Evolutionary conservation across 2,888 invertebrate genomes (phyloP).

Genomic region (Saturnia pavonia): DNA sequence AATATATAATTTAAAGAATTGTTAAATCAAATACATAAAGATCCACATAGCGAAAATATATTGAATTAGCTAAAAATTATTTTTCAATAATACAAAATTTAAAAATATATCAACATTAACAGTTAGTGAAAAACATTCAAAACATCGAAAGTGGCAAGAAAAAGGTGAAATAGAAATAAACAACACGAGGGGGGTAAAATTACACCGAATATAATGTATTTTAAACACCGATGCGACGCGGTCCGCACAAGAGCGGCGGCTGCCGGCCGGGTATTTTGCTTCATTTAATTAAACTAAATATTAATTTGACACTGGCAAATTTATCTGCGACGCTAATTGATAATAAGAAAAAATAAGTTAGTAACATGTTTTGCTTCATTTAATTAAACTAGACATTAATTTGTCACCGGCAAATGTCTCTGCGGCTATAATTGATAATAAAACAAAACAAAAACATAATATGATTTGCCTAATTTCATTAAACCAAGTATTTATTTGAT

Average conservation of each 20-base stretch:
- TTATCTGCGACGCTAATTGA: not conserved
- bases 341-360: not conserved
- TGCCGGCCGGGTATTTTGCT: constrained; percentile 77
- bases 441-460: too few species aligned
- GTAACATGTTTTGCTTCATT: too few species aligned
- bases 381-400: too few species aligned
- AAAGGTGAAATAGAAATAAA: constrained; percentile 71
- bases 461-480: too few species aligned
- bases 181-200: constrained; percentile 61
- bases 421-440: too few species aligned
- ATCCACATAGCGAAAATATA: constrained; percentile 28
- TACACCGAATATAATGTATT: constrained; percentile 49
- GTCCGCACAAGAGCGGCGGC: constrained; percentile 53
- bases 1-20: not conserved
- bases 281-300: constrained; percentile 1
- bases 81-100: constrained; percentile 30
- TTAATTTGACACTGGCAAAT: not conserved
- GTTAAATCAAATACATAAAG: constrained; percentile 9
- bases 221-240: constrained; percentile 78
- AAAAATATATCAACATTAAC: constrained; percentile 77
- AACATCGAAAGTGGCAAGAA: constrained; percentile 78
- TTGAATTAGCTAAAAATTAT: constrained; percentile 44
- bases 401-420: too few species aligned
- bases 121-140: constrained; percentile 81
- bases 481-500: too few species aligned